phyloP scores from a whole-genome alignment of 2,113 vertebrate genomes.

The Marmota flaviventris region DNA sequence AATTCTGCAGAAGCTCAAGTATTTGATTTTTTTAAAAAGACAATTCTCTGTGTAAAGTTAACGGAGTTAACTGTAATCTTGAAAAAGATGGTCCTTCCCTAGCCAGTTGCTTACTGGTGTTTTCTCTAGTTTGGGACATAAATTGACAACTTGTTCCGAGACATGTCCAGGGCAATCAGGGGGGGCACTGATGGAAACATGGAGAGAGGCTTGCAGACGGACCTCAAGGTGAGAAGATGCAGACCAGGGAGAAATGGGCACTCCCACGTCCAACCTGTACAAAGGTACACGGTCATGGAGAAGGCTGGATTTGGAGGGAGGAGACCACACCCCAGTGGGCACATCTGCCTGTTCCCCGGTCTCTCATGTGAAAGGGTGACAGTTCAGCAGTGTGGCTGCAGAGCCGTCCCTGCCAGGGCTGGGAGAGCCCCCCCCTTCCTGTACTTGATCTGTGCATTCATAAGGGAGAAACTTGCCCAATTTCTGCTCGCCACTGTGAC shows the following conservation, averaged over 20 bases:
- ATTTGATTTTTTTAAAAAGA: not conserved
- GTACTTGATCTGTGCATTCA: not conserved
- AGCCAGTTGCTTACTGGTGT: no score
- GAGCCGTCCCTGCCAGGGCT: not conserved
- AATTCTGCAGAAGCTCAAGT: not conserved
- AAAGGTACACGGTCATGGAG: no score
- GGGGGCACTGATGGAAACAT: no score
- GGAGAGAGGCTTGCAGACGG: no score
- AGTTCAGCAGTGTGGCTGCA: not conserved
- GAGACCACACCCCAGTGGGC: not conserved
- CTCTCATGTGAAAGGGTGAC: no score
- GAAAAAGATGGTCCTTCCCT: no score
- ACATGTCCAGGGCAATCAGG: no score
- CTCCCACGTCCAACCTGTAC: not conserved
- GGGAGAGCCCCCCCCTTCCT: not conserved
- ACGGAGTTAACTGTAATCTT: no score
- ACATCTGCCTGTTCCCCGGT: not conserved
- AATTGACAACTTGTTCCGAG: no score
- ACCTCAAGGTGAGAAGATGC: not conserved
- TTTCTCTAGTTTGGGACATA: no score
- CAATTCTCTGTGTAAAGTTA: no score
- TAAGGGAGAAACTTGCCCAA: not conserved
- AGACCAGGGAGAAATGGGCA: not conserved
- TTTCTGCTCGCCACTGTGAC: not conserved
- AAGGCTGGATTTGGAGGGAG: no score